phyloP scores from a whole-genome alignment of 1,140 invertebrate species.

The Psix sp. region DNA sequence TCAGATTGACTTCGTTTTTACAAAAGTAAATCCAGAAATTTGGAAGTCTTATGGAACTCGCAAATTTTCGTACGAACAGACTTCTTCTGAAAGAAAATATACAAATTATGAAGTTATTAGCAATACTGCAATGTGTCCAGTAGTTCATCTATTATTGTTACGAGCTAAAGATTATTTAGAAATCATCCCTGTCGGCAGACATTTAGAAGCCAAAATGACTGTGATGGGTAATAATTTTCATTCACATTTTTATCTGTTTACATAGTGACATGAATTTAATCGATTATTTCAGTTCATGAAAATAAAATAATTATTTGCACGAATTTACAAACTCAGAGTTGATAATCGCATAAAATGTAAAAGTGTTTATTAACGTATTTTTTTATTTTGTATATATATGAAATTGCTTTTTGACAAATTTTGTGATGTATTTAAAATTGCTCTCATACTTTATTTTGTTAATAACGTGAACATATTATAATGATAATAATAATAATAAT shows the following conservation, averaged over 20 bases:
- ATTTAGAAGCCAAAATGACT: constrained; percentile 70
- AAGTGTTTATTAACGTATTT: too few relatives aligned
- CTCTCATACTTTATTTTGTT: too few relatives aligned
- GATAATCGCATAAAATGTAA: too few relatives aligned
- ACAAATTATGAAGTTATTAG: constrained; percentile 70
- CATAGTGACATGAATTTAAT: too few relatives aligned
- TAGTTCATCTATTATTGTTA: constrained; percentile 69
- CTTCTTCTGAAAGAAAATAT: constrained; percentile 58
- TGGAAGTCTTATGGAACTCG: constrained; percentile 70
- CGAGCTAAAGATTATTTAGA: constrained; percentile 69
- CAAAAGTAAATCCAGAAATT: constrained; percentile 62
- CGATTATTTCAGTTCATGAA: too few relatives aligned
- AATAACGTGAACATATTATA: too few relatives aligned
- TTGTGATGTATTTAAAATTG: too few relatives aligned
- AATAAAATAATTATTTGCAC: too few relatives aligned
- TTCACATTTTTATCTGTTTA: constrained; percentile 4
- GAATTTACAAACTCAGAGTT: too few relatives aligned
- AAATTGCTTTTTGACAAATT: too few relatives aligned
- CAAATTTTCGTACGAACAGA: constrained; percentile 46
- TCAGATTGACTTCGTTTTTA: constrained; percentile 69
- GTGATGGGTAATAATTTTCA: constrained; percentile 64
- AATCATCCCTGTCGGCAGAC: constrained; percentile 69
- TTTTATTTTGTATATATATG: too few relatives aligned
- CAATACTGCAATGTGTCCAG: constrained; percentile 67
- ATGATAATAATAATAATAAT: too few relatives aligned